Base-by-base conservation (phyloP, 2,888 invertebrate species). In the Xanthorhoe designata region DNA sequence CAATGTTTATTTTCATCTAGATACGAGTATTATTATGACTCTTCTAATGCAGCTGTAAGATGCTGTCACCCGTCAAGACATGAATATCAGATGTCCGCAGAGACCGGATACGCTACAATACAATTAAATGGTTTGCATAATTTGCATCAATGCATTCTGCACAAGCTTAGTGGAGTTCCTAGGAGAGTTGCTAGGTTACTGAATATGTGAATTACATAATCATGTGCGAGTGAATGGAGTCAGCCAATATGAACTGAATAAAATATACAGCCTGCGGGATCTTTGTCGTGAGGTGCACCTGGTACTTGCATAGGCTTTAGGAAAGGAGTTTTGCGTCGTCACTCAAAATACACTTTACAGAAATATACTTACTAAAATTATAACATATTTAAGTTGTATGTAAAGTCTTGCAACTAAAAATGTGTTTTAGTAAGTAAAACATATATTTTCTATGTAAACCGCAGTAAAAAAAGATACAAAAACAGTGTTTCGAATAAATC, bases 41-140 rank as follows among this genome's bases (percentile, higher is more conserved):
- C 13, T 42, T 42, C 38, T 42, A 13, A 42, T 42, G 38, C 49
- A 50, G 49, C 19, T 50, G 49, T 10, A 35, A 58, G 60, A 17
- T 45, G 50, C 49, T 70, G 65, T 69, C 69, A 70, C 58, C 59
- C 49, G 42, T 32, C 29, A 64, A 10, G 29, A 61, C 63, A 72
- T 81, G 78, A 82, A 83, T 83, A 82, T 80, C 79, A 73, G 72
- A 76, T 84, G 80, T 79, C 78, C 81, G 78, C 81, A 77, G 80
- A 84, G 83, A 79, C 66, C 80, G 84, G 78, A 84, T 75, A 80
- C 78, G 80, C 79, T 79, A 77, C 87, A 86, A 89, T 88, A 88
- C 84, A 88, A 89, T 89, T 86, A 84, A 85, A 86, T 68, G 85
- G 81, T 84, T 83, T 88, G 84, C 87, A 89, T 89, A 87, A 89